These are phyloP conservation scores for Sebastes flavidus DNA, from an alignment of 2,797 vertebrate genomes.

Conservation along the genomic window DNA sequence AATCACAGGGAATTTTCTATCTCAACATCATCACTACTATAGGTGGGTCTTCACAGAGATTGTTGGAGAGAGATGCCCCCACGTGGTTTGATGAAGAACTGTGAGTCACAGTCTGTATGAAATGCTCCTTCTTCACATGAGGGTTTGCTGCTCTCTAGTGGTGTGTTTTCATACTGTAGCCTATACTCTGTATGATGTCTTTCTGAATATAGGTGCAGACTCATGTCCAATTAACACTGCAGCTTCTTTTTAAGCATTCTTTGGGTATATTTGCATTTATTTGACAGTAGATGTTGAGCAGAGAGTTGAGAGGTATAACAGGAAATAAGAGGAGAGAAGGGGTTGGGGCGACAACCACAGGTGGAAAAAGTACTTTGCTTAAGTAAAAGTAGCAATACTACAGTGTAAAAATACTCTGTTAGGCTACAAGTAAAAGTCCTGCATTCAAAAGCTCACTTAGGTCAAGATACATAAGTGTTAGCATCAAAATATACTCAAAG, in stretches of 20 bases:
- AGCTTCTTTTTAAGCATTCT: neutral
- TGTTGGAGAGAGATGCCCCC: neutral
- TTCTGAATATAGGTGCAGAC: neutral
- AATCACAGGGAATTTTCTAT: slow-evolving; percentile 11
- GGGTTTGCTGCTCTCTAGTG: slow-evolving; percentile 59
- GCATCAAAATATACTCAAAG: neutral
- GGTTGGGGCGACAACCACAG: neutral
- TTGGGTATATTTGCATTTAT: neutral
- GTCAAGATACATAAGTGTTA: neutral
- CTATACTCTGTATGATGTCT: neutral
- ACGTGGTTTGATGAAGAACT: slow-evolving; percentile 9
- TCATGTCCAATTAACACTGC: neutral
- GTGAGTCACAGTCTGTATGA: too few species aligned
- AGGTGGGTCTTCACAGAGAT: neutral
- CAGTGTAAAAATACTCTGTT: neutral
- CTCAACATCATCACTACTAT: neutral
- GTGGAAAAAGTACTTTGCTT: neutral
- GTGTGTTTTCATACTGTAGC: neutral
- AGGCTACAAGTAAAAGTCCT: neutral
- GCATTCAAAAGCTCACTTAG: neutral
- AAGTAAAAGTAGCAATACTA: neutral
- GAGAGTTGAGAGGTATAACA: neutral
- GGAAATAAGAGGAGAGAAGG: neutral
- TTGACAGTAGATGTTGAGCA: neutral
- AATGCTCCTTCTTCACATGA: neutral